phyloP scores from a whole-genome alignment of 2,113 vertebrate genomes.

The Aepyceros melampus region DNA sequence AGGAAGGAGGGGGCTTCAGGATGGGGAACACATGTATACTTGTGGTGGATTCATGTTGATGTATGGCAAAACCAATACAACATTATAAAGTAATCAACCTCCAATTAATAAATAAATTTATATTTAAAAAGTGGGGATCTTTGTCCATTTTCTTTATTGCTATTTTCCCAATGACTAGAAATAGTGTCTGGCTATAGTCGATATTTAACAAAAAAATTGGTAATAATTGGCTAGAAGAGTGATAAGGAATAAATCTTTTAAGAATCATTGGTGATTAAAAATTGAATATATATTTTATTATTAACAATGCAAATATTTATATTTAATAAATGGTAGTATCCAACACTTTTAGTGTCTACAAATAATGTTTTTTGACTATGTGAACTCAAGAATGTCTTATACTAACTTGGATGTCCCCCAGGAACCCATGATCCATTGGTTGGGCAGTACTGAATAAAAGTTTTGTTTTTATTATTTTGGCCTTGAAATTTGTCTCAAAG shows the following conservation, averaged over 20 bases:
- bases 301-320: background rate
- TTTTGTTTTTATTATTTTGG: slow-evolving; percentile 8
- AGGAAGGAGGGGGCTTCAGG: too few relatives aligned
- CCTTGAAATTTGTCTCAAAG: background rate
- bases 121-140: background rate
- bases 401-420: background rate
- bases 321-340: background rate
- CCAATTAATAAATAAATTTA: too few relatives aligned
- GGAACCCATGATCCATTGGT: background rate
- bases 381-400: slow-evolving; percentile 6
- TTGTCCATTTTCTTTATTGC: background rate
- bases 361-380: background rate
- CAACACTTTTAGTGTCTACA: slow-evolving; percentile 19
- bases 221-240: background rate
- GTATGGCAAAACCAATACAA: too few relatives aligned
- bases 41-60: too few relatives aligned
- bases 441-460: background rate
- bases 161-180: background rate
- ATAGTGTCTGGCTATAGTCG: background rate
- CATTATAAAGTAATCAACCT: too few relatives aligned
- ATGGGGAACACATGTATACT: too few relatives aligned
- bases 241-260: background rate
- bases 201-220: background rate
- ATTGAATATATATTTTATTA: background rate
- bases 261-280: background rate